Percentiles rank a stretch among this genome's conserved stretches.
Evolutionary conservation across 2,113 vertebrate species (phyloP).

Genomic region (Phaethornis superciliosus): DNA sequence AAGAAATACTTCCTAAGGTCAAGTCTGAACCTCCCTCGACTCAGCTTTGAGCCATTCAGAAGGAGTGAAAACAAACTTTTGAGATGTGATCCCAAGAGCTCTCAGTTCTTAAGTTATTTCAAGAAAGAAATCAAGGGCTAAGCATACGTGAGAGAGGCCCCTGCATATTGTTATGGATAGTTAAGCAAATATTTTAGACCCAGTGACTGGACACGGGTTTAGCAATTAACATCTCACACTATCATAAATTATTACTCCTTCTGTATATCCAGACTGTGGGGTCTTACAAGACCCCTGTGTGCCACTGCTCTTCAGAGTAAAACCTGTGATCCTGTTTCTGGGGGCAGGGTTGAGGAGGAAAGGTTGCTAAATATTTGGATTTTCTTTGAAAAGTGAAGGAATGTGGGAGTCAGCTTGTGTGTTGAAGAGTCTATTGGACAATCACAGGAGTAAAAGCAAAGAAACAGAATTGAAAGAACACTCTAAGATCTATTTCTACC

Average conservation of each 20-base stretch:
- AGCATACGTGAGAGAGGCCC: rapidly evolving
- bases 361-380: rapidly evolving
- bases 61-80: not conserved
- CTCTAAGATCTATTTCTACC: not conserved
- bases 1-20: no score
- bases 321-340: not conserved
- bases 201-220: not conserved
- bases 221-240: not conserved
- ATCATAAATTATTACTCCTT: not conserved
- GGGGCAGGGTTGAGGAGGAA: not conserved
- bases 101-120: not conserved
- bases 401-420: not conserved
- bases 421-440: not conserved
- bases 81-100: not conserved
- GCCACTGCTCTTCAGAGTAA: not conserved
- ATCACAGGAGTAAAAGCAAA: not conserved
- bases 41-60: not conserved
- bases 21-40: no score
- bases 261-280: no score
- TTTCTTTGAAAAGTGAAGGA: not conserved
- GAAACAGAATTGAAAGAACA: not conserved
- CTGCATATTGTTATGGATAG: not conserved
- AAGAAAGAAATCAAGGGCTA: not conserved
- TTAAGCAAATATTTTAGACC: not conserved
- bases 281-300: not conserved